Conservation (phyloP, 1,140 invertebrate species). For the Drosophila ohnishii region DNA sequence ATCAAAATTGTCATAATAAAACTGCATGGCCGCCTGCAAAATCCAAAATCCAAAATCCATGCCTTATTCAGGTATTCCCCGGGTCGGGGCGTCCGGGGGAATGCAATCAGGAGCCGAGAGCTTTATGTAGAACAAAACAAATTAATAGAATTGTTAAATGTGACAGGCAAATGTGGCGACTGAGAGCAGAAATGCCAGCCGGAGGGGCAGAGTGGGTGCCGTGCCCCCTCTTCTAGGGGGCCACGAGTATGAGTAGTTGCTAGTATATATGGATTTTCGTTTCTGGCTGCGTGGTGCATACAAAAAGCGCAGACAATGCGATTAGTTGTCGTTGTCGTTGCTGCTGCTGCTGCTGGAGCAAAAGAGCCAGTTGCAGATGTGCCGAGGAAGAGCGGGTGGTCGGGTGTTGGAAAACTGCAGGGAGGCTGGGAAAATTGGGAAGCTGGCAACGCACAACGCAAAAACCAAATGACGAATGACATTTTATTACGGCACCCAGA, state of each 20-base stretch:
- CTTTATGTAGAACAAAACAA: constrained; percentile 77
- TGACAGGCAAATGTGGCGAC: constrained; percentile 71
- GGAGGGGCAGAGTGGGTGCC: constrained; percentile 2
- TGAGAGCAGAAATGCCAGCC: constrained; percentile 23
- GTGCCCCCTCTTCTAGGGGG: not conserved
- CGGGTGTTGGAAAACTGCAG: constrained; percentile 6
- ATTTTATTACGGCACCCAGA: constrained; percentile 80
- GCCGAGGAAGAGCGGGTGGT: not conserved
- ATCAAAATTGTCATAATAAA: constrained; percentile 80
- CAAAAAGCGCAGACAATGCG: constrained; percentile 81
- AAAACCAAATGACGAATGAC: constrained; percentile 82
- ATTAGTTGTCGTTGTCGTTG: constrained; percentile 74
- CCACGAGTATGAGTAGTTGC: constrained; percentile 16
- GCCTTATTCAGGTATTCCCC: constrained; percentile 54
- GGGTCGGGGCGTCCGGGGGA: constrained; percentile 1
- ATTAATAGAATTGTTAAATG: constrained; percentile 82
- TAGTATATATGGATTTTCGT: constrained; percentile 64
- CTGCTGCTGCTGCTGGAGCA: constrained; percentile 56
- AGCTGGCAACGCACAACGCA: constrained; percentile 70
- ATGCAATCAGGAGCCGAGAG: constrained; percentile 39
- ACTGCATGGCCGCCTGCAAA: constrained; percentile 46
- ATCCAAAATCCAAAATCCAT: constrained; percentile 23
- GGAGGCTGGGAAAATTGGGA: constrained; percentile 42
- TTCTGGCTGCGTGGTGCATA: constrained; percentile 75
- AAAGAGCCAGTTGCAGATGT: constrained; percentile 25